phyloP scores from a whole-genome alignment of 2,888 invertebrate genomes.

The Drosophila ustulata region DNA sequence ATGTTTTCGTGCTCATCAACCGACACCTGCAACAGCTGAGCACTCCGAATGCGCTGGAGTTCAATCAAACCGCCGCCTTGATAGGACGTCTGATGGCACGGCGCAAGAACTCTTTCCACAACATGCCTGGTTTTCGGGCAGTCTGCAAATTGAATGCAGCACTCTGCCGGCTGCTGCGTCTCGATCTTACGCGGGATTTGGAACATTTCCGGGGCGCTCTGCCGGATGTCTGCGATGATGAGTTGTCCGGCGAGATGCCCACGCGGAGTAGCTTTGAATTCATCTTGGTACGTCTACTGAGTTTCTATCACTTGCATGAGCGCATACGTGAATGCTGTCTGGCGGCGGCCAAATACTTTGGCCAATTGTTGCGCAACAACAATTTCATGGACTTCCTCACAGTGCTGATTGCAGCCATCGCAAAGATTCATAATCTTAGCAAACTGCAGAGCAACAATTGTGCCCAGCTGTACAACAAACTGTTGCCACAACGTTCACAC shows the following conservation, averaged over 20 bases:
- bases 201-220: constrained; percentile 75
- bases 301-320: constrained; percentile 71
- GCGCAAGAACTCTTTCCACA: constrained; percentile 82
- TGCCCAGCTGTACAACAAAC: constrained; percentile 66
- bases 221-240: constrained; percentile 71
- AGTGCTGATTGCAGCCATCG: constrained; percentile 77
- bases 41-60: constrained; percentile 52
- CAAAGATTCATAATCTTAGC: constrained; percentile 74
- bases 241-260: constrained; percentile 68
- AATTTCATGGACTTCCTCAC: constrained; percentile 82
- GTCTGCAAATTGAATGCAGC: constrained; percentile 82
- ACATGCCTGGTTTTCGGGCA: constrained; percentile 80
- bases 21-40: constrained; percentile 56
- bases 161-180: constrained; percentile 78
- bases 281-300: constrained; percentile 74
- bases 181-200: constrained; percentile 76
- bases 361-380: constrained; percentile 72
- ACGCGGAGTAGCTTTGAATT: constrained; percentile 77
- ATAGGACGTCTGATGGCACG: constrained; percentile 83
- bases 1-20: constrained; percentile 62
- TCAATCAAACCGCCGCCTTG: constrained; percentile 79
- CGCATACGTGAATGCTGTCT: constrained; percentile 77
- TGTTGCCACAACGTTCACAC: constrained; percentile 52
- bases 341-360: constrained; percentile 76
- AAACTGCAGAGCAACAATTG: constrained; percentile 61